Evolutionary conservation across 2,113 vertebrate genomes (phyloP).

Genomic region (Hemicordylus capensis): DNA sequence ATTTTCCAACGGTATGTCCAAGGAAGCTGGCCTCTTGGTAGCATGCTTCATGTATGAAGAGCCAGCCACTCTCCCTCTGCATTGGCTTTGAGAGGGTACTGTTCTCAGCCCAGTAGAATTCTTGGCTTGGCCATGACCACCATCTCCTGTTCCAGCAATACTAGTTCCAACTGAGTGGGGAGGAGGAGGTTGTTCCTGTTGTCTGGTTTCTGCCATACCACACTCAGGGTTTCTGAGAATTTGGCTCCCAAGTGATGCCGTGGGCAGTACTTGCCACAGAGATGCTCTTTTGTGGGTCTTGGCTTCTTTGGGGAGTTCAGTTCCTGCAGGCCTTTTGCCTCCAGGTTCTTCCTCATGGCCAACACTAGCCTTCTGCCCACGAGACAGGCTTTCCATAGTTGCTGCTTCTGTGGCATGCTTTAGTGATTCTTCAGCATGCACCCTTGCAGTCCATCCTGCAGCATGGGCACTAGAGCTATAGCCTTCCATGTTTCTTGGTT

Average conservation of each 20-base stretch:
- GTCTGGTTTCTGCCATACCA: not conserved
- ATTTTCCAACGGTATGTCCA: not conserved
- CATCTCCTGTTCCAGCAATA: not conserved
- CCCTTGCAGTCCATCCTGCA: not conserved
- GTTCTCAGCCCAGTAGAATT: not conserved
- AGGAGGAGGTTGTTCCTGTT: not conserved
- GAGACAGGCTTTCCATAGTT: no score
- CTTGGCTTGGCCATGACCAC: not conserved
- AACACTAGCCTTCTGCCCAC: not conserved
- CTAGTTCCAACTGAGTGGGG: not conserved
- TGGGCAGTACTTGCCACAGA: not conserved
- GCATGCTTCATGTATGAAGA: not conserved
- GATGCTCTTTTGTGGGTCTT: not conserved
- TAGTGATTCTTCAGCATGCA: no score
- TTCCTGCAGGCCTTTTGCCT: not conserved
- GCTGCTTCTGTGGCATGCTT: not conserved
- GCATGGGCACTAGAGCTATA: no score
- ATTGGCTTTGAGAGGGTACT: not conserved
- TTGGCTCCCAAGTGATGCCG: not conserved
- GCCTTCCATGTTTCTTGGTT: not conserved
- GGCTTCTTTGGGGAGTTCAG: not conserved
- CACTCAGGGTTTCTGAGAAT: no score
- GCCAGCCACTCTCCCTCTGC: not conserved
- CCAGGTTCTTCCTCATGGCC: not conserved
- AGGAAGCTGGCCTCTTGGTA: not conserved